phyloP scores from a whole-genome alignment of 2,888 invertebrate species.

The Xylota sylvarum region DNA sequence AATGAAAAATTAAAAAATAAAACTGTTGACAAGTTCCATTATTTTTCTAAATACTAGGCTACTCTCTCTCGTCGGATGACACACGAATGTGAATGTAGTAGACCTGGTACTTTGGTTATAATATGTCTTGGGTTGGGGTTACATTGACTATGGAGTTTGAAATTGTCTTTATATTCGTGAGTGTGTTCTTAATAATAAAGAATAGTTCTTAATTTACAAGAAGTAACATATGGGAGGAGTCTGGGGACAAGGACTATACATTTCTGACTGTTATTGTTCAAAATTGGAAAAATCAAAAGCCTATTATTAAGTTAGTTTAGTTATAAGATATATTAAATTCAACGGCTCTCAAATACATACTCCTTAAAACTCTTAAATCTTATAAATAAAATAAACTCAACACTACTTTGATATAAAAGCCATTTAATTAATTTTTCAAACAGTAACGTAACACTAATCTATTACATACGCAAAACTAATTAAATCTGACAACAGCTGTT shows the following conservation, averaged over 20 bases:
- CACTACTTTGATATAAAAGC: too few relatives aligned
- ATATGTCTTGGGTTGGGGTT: not conserved
- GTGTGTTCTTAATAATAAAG: too few relatives aligned
- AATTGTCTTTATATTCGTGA: not conserved
- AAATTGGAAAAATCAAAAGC: too few relatives aligned
- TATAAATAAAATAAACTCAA: too few relatives aligned
- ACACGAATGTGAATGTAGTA: conserved; percentile 58
- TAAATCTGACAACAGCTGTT: conserved; percentile 38
- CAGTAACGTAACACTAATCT: not conserved
- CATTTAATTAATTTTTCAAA: not conserved
- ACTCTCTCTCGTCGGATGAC: conserved; percentile 69
- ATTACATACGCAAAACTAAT: conserved; percentile 8
- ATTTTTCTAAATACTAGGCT: conserved; percentile 67
- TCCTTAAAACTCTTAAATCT: not conserved
- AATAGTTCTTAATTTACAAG: too few relatives aligned
- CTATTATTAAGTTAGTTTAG: too few relatives aligned
- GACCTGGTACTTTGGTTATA: conserved; percentile 36
- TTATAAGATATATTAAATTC: too few relatives aligned
- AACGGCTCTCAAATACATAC: too few relatives aligned
- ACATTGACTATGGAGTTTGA: conserved; percentile 5
- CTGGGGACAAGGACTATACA: too few relatives aligned
- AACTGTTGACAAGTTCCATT: conserved; percentile 75
- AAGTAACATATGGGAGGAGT: too few relatives aligned
- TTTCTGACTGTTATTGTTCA: too few relatives aligned
- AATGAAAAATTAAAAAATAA: conserved; percentile 71